phyloP scores from a whole-genome alignment of 2,113 vertebrate genomes.

The Nyctibius bracteatus region DNA sequence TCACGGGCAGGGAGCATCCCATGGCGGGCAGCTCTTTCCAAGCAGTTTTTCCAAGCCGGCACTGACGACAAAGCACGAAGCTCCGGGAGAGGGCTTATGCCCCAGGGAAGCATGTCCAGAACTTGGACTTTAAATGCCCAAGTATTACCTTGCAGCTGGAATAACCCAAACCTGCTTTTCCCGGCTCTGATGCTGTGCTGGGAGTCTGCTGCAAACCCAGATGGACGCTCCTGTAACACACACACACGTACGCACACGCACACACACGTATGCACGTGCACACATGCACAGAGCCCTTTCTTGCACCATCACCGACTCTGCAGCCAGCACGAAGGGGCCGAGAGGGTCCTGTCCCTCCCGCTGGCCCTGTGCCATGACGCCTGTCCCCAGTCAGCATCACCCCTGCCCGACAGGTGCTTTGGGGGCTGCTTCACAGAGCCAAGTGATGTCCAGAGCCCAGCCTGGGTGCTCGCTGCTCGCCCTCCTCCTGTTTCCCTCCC shows the following conservation, averaged over 20 bases:
- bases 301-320: neutral
- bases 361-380: neutral
- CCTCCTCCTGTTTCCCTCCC: neutral
- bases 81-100: neutral
- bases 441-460: neutral
- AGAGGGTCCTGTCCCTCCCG: fast-evolving
- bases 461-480: neutral
- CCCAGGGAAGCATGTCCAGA: neutral
- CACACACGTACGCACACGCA: neutral
- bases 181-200: fast-evolving
- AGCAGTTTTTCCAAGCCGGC: fast-evolving
- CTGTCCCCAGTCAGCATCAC: neutral
- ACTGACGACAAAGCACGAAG: neutral
- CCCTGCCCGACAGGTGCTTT: fast-evolving
- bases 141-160: neutral
- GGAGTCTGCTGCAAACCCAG: neutral
- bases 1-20: too few relatives aligned
- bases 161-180: neutral
- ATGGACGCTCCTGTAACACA: fast-evolving
- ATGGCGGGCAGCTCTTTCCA: too few relatives aligned
- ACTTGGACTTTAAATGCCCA: neutral
- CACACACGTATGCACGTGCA: neutral
- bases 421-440: neutral
- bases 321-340: neutral
- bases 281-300: neutral